phyloP scores from a whole-genome alignment of 2,888 invertebrate species.

The Drosophila mayaguana region DNA sequence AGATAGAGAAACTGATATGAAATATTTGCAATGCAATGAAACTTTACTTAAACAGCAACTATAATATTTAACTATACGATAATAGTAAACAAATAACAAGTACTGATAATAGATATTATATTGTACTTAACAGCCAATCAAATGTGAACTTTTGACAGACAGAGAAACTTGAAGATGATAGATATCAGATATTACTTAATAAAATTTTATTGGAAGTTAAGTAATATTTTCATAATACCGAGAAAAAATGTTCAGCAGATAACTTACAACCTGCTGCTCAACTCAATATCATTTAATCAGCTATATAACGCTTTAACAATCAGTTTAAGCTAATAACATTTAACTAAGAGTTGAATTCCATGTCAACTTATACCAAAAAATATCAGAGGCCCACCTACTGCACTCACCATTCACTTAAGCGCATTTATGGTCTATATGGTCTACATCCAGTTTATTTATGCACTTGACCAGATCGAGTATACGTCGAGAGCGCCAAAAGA shows the following conservation, averaged over 20 bases:
- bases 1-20: neutral
- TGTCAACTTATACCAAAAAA: neutral
- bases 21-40: no score
- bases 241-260: neutral
- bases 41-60: no score
- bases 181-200: neutral
- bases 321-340: neutral
- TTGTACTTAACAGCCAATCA: neutral
- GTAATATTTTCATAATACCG: no score
- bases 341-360: neutral
- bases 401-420: neutral
- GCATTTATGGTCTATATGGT: neutral
- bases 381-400: neutral
- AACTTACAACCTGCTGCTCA: neutral
- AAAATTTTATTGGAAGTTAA: no score
- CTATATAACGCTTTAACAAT: neutral
- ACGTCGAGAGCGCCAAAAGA: slow-evolving; percentile 36
- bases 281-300: neutral
- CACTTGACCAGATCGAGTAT: slow-evolving; percentile 37
- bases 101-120: neutral
- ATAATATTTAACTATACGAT: no score
- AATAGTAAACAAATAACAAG: no score
- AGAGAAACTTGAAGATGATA: neutral
- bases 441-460: neutral
- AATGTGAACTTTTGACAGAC: no score